phyloP scores from a whole-genome alignment of 2,888 invertebrate species.

The Drosophila gaucha region DNA sequence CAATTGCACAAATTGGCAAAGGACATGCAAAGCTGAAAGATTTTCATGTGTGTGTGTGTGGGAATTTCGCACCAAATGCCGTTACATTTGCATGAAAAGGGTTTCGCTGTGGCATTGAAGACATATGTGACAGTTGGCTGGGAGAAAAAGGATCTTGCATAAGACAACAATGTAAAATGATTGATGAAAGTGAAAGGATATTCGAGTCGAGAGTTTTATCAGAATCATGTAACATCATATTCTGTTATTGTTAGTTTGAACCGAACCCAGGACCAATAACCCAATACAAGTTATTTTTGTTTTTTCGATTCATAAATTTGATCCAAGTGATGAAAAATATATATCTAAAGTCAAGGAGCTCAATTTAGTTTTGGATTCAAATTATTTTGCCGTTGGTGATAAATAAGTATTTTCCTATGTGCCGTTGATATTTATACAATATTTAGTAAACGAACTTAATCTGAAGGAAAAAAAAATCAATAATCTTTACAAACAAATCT shows the following conservation, averaged over 20 bases:
- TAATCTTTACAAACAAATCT: no score
- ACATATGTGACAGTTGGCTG: neutral
- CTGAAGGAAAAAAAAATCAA: neutral
- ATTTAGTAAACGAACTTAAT: neutral
- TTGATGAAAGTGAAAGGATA: constrained; percentile 7
- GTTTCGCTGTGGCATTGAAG: neutral
- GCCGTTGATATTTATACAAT: no score
- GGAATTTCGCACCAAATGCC: constrained; percentile 55
- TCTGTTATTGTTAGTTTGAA: no score
- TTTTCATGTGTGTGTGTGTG: constrained; percentile 28
- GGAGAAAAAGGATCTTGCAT: neutral
- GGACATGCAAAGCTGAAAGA: constrained; percentile 26
- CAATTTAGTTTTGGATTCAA: no score
- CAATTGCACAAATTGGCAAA: constrained; percentile 37
- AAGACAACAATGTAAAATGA: neutral
- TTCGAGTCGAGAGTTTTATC: neutral
- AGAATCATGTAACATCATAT: no score
- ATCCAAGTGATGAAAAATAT: no score
- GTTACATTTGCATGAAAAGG: constrained; percentile 45
- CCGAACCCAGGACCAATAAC: no score
- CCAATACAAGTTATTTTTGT: no score
- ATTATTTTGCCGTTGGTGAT: no score
- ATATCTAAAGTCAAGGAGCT: no score
- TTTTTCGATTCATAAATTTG: no score
- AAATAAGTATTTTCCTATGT: no score